Evolutionary conservation across 2,797 vertebrate genomes (phyloP).

Genomic region (Hafferia zeledoni): DNA sequence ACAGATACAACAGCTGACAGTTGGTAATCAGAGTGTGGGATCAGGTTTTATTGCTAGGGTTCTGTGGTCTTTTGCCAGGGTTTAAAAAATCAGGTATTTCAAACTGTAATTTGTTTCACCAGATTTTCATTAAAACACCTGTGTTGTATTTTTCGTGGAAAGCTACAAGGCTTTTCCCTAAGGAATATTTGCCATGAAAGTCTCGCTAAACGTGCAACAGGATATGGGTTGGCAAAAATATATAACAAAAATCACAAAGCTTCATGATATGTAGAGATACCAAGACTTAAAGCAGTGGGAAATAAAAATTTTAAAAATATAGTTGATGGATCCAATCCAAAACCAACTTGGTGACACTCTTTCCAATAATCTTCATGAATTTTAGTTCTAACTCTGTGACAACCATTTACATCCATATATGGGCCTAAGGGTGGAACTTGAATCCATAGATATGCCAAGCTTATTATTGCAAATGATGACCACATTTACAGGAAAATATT

Average conservation of each 20-base stretch:
- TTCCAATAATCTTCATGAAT: background rate
- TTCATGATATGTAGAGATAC: background rate
- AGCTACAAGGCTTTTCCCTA: background rate
- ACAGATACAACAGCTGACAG: background rate
- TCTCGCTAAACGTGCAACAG: background rate
- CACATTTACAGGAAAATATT: background rate
- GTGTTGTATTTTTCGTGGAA: background rate
- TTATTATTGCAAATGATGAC: background rate
- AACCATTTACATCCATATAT: background rate
- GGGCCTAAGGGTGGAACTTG: background rate
- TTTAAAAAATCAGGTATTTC: background rate
- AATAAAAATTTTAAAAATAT: background rate
- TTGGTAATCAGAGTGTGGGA: background rate
- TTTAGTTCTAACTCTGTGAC: background rate
- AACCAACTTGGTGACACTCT: background rate
- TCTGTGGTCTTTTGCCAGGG: background rate
- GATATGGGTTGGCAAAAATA: background rate
- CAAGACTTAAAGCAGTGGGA: background rate
- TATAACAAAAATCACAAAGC: background rate
- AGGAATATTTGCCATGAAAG: background rate
- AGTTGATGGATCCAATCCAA: background rate
- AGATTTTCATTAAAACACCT: background rate
- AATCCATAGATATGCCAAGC: background rate
- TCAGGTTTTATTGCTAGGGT: background rate
- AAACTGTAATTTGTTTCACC: background rate